These are phyloP conservation scores for Pseudomyrmex gracilis DNA, from an alignment of 1,140 invertebrate species.

Conservation along the genomic window DNA sequence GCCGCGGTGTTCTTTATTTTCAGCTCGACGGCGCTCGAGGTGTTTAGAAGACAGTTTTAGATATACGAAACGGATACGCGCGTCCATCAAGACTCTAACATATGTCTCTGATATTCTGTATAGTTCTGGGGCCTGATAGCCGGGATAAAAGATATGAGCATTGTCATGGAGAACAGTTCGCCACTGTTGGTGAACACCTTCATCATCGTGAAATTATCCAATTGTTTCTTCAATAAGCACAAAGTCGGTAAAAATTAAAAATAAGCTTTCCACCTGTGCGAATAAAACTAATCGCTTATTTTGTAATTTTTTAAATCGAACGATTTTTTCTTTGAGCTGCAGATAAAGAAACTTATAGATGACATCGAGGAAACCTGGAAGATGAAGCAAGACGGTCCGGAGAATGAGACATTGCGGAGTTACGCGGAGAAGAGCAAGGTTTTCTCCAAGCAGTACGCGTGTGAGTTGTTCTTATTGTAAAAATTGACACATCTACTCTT, in stretches of 20 bases:
- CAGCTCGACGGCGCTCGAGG: constrained; percentile 5
- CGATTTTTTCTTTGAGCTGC: constrained; percentile 13
- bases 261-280: neutral
- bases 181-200: neutral
- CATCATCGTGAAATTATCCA: constrained; percentile 16
- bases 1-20: constrained; percentile 2
- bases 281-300: neutral
- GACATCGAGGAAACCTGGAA: constrained; percentile 7
- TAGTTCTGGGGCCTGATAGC: neutral
- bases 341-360: constrained; percentile 27
- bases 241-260: constrained; percentile 16
- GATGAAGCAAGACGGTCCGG: neutral
- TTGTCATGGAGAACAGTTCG: constrained; percentile 24
- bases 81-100: too few species aligned
- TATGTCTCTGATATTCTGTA: neutral
- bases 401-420: constrained; percentile 29
- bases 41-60: neutral
- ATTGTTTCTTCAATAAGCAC: constrained; percentile 14
- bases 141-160: constrained; percentile 28
- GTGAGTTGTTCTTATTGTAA: neutral
- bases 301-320: constrained; percentile 13
- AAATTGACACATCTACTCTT: neutral
- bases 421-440: neutral
- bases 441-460: constrained; percentile 5
- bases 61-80: too few species aligned